Evolutionary conservation across 2,888 invertebrate genomes (phyloP).

Genomic region (Bombylius major): DNA sequence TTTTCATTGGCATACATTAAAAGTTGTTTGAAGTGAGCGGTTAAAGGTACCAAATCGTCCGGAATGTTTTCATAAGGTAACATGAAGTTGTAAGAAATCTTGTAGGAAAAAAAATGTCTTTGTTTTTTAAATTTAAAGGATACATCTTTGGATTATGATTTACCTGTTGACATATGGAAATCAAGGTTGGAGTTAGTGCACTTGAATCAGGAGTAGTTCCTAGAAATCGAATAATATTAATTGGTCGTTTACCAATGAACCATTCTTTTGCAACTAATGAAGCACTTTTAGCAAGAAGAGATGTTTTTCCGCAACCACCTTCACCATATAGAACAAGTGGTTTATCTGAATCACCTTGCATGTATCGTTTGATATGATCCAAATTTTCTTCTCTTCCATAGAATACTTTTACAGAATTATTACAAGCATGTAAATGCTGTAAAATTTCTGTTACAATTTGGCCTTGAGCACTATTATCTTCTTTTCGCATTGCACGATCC

Average conservation of each 20-base stretch:
- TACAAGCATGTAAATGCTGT: constrained; percentile 91
- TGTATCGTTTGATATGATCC: constrained; percentile 64
- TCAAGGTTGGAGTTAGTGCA: constrained; percentile 83
- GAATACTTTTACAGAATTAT: constrained; percentile 85
- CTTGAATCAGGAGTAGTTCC: constrained; percentile 97
- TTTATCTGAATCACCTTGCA: constrained; percentile 72
- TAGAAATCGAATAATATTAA: constrained; percentile 81
- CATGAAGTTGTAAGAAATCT: constrained; percentile 87
- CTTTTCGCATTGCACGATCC: constrained; percentile 88
- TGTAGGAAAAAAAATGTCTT: neutral
- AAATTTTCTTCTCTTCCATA: constrained; percentile 84
- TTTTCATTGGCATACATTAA: constrained; percentile 67
- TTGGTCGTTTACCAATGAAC: constrained; percentile 63
- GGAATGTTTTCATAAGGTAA: constrained; percentile 88
- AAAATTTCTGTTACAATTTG: constrained; percentile 88
- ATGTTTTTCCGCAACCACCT: constrained; percentile 96
- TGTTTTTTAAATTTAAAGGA: neutral
- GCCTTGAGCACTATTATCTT: constrained; percentile 86
- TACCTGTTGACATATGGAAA: constrained; percentile 91
- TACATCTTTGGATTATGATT: constrained; percentile 8
- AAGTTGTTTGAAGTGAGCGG: constrained; percentile 90
- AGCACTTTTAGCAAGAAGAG: constrained; percentile 83
- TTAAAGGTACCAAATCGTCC: constrained; percentile 88
- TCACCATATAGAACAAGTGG: constrained; percentile 88
- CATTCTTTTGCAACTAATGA: constrained; percentile 62